Base-by-base conservation (phyloP, 2,113 vertebrate species). In the Butorides virescens region DNA sequence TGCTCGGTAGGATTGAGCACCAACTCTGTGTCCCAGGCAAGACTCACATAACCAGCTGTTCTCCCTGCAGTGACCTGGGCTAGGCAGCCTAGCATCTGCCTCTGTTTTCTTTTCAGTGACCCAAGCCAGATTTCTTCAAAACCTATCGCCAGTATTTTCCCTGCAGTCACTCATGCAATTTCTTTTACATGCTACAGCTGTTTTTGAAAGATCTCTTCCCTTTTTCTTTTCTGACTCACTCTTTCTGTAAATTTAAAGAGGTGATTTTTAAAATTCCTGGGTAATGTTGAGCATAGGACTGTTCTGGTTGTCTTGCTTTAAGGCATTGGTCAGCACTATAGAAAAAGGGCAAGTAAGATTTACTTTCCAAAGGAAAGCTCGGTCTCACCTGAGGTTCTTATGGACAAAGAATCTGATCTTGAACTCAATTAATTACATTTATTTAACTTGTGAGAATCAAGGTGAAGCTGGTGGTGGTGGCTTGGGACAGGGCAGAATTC, bases 11-110 rank as follows among this genome's bases (percentile, higher is more conserved):
- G 82, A 52, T 90, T 77, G 68, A 68, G 53, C 53, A 76, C 71
- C 46, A 50, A 10, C 36, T 89, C n/a, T 44, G n/a, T 87, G 74
- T 95, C 86, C 77, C 0, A 62, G 70, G 66, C 86, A 97, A 91
- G 91, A 89, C 56, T 85, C 29, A 0, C 13, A n/a, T 42, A 95
- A 50, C 80, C 97, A 97, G 95, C 92, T 96, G 94, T 96, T 96
- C 92, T 96, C 92, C 86, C 94, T 95, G 88, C 88, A 95, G 94
- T 97, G 94, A 97, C 94, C 92, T 92, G 92, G 81, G 58, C 77
- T 68, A 53, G 91, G 77, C 94, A 95, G 53, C 37, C 6, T 46
- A 86, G 71, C 92, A 95, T 92, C 94, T 95, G 96, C 91, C 70
- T 95, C 61, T 95, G 76, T 86, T 93, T 95, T 96, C 76, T 96